phyloP scores from a whole-genome alignment of 2,888 invertebrate genomes.

The Proisotoma minuta region DNA sequence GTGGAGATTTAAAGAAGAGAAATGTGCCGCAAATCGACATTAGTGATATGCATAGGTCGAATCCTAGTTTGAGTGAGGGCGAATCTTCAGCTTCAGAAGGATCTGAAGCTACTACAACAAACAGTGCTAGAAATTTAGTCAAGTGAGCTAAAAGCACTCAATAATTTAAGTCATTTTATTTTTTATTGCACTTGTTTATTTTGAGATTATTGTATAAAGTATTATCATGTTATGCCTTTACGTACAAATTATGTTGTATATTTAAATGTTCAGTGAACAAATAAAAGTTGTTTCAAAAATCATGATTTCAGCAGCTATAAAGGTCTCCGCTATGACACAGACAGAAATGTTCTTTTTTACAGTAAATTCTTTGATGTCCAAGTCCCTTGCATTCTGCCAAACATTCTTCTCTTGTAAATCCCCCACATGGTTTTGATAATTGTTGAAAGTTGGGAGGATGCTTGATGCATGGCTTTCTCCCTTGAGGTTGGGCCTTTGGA shows the following conservation, averaged over 20 bases:
- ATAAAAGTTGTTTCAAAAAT: background rate
- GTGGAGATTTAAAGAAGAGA: background rate
- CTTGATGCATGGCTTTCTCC: slow-evolving; percentile 38
- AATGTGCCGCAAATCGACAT: background rate
- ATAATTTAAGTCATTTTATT: too few species aligned
- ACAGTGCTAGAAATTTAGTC: background rate
- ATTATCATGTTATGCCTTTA: too few species aligned
- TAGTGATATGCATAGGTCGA: background rate
- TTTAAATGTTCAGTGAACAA: too few species aligned
- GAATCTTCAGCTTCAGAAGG: background rate
- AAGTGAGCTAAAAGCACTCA: background rate
- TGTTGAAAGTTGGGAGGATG: slow-evolving; percentile 43
- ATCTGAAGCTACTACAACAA: background rate
- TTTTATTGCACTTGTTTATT: too few species aligned
- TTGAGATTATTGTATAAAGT: too few species aligned
- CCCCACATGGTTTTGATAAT: slow-evolving; percentile 40
- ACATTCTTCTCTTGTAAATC: slow-evolving; percentile 39
- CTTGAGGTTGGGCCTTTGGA: slow-evolving; percentile 8
- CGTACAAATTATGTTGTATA: too few species aligned
- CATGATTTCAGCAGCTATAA: slow-evolving; percentile 37
- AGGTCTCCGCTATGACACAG: slow-evolving; percentile 44
- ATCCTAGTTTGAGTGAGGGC: background rate
- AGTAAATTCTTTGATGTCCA: slow-evolving; percentile 38
- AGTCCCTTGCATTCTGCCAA: slow-evolving; percentile 38
- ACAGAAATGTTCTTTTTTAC: slow-evolving; percentile 41